Percentiles rank a stretch among this genome's conserved stretches.
These are phyloP conservation scores for Hiodon tergisus DNA, from an alignment of 2,113 vertebrate genomes.

Conservation along the genomic window DNA sequence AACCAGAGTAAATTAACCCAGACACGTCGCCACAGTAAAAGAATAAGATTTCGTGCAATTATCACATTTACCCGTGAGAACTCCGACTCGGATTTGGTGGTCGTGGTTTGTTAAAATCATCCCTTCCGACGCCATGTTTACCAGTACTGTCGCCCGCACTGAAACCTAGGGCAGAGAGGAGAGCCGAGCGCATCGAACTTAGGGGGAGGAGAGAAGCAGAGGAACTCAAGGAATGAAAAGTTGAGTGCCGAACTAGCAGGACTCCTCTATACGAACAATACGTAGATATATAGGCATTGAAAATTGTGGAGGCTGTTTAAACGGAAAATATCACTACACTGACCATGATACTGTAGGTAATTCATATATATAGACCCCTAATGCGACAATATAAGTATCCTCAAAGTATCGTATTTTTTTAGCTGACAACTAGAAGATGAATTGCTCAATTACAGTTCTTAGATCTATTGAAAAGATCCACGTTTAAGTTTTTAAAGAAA, in stretches of 20 bases:
- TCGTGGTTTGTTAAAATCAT: constrained; percentile 95
- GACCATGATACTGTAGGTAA: not conserved
- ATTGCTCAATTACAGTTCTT: too few species aligned
- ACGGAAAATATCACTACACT: not conserved
- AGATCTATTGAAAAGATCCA: too few species aligned
- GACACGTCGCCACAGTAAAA: not conserved
- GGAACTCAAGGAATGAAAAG: constrained; percentile 31
- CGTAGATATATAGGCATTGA: not conserved
- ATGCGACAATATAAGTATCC: not conserved
- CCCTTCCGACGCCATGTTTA: constrained; percentile 95
- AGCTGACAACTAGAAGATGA: too few species aligned
- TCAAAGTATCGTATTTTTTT: too few species aligned
- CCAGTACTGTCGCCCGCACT: constrained; percentile 68
- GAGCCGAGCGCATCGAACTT: constrained; percentile 43
- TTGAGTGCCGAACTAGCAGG: constrained; percentile 20
- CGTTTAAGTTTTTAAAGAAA: too few species aligned
- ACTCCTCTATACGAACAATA: not conserved
- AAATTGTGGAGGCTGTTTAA: not conserved
- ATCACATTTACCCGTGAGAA: constrained; percentile 77
- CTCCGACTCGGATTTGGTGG: constrained; percentile 90
- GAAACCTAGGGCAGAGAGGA: constrained; percentile 45
- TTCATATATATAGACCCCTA: not conserved
- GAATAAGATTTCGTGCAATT: not conserved
- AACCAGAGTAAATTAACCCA: constrained; percentile 19
- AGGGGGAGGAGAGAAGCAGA: constrained; percentile 20